Base-by-base conservation (phyloP, 2,888 invertebrate species). In the Tipula unca region DNA sequence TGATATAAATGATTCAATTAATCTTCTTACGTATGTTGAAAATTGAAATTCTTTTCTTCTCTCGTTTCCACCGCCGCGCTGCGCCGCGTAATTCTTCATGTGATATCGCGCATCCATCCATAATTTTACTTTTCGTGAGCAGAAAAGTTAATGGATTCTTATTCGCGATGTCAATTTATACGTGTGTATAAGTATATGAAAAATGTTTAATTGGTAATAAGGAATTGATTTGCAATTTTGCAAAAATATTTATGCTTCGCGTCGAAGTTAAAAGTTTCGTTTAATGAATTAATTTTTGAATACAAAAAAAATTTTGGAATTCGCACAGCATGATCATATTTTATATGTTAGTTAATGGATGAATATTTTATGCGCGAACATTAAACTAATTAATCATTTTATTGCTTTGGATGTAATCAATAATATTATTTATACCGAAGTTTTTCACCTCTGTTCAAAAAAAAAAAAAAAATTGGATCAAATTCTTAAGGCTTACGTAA, bases 11-110 rank as follows among this genome's bases (percentile, higher is more conserved):
- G 69, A 69, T 69, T 69, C 69, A 69, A 69, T 69, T 69, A 69
- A 69, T 69, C 69, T 69, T 69, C 69, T 69, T 69, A 69, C 69
- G 69, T 69, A 69, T 69, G 69, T 69, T 69, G 48, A 48, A 69
- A 69, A 69, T 69, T 69, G 69, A 69, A 69, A 69, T 69, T 69
- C 25, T 69, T 69, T 69, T 69, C 4, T 48, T 48, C 48, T 17
- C 48, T 48, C 69, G 69, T 69, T 69, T 20, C 69, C 69, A 25
- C 69, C 6, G 13, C 69, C 69, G 54, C 54, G 42, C 10, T 13
- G 3, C 25, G 8, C 69, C 48, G 48, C 48, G n/a, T 48, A 48
- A n/a, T 10, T 69, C 69, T 69, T 69, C 25, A 25, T 25, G 25
- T 69, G 69, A 69, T 69, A 69, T 69, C 25, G 69, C 25, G 25